Percentiles rank a stretch among this genome's conserved stretches.
Conservation (phyloP, 2,113 vertebrate genomes). For the Notiomystis cincta region DNA sequence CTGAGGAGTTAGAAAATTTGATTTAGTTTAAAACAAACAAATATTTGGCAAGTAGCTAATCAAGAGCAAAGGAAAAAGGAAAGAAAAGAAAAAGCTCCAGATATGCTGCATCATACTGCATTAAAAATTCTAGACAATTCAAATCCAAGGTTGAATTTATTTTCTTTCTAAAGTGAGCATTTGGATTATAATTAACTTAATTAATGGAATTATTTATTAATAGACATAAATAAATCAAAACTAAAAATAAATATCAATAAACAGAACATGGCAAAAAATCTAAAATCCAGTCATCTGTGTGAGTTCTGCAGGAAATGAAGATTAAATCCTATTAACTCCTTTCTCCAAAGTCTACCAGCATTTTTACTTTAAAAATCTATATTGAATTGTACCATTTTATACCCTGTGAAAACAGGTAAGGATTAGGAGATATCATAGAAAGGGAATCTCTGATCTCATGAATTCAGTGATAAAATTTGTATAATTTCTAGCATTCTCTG, state of each 20-base stretch:
- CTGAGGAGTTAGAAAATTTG: neutral
- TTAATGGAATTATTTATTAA: slow-evolving; percentile 13
- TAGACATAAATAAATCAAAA: neutral
- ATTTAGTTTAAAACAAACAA: slow-evolving; percentile 20
- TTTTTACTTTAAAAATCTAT: neutral
- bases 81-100: neutral
- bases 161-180: neutral
- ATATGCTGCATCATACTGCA: neutral
- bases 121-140: neutral
- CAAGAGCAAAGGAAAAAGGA: neutral
- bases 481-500: neutral
- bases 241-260: neutral
- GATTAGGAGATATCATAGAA: neutral
- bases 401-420: neutral
- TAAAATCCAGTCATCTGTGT: neutral
- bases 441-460: neutral
- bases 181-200: neutral
- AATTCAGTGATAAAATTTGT: neutral
- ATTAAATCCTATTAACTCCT: neutral
- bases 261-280: neutral
- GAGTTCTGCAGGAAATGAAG: neutral
- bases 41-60: neutral
- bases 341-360: neutral
- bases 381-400: neutral
- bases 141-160: neutral